Evolutionary conservation across 2,888 invertebrate genomes (phyloP).

Genomic region (Muschampia plurimacula): DNA sequence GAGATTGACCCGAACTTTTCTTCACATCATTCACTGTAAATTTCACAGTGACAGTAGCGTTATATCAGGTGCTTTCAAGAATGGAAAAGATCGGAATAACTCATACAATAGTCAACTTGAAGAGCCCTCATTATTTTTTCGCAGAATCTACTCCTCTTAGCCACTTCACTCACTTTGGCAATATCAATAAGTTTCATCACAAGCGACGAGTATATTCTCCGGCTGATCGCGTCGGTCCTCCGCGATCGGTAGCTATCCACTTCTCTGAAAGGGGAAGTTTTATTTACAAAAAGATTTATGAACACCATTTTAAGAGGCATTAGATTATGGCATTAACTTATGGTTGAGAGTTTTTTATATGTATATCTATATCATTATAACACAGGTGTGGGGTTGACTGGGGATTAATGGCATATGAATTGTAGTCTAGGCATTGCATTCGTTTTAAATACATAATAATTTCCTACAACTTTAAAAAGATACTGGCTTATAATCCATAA

Average conservation of each 20-base stretch:
- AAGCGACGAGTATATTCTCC: slow-evolving; percentile 73
- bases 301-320: background rate
- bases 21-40: no score
- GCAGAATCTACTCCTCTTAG: background rate
- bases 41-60: no score
- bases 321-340: slow-evolving; percentile 5
- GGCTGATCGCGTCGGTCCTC: slow-evolving; percentile 75
- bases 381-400: background rate
- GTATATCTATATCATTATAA: background rate
- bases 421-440: background rate
- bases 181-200: slow-evolving; percentile 79
- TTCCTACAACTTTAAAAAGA: no score
- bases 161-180: slow-evolving; percentile 61
- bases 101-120: background rate
- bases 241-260: slow-evolving; percentile 75
- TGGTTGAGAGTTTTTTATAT: background rate
- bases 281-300: slow-evolving; percentile 12
- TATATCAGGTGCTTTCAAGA: background rate
- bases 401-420: background rate
- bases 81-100: background rate
- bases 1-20: no score
- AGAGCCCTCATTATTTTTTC: background rate
- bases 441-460: no score
- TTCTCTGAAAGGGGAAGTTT: slow-evolving; percentile 58
- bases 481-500: no score